Percentiles rank a stretch among this genome's conserved stretches.
These are phyloP conservation scores for Uloborus diversus DNA, from an alignment of 1,140 invertebrate species.

Conservation along the genomic window DNA sequence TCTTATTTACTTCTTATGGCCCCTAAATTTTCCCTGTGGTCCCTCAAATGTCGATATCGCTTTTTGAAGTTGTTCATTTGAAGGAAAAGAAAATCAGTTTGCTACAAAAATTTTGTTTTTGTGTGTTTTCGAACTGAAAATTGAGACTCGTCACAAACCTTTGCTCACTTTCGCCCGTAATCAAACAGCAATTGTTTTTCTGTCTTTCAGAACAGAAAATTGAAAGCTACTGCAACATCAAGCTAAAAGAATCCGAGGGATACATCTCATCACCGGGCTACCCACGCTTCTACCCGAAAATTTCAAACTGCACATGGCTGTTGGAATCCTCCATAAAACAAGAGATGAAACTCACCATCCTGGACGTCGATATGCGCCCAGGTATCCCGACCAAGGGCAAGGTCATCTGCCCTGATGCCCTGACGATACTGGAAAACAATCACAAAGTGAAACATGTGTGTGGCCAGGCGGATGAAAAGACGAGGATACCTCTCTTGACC, in stretches of 20 bases:
- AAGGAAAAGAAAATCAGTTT: no score
- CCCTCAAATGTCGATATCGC: no score
- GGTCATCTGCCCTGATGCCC: neutral
- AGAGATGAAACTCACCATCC: slow-evolving; percentile 68
- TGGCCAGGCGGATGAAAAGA: slow-evolving; percentile 1
- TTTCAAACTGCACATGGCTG: slow-evolving; percentile 68
- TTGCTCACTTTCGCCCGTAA: neutral
- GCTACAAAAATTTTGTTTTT: no score
- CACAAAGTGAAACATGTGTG: slow-evolving; percentile 23
- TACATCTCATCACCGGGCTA: slow-evolving; percentile 74
- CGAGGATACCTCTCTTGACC: slow-evolving; percentile 18
- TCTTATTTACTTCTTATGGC: no score
- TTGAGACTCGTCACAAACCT: no score
- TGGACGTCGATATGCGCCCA: slow-evolving; percentile 69
- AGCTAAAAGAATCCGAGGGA: slow-evolving; percentile 61
- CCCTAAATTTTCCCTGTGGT: no score
- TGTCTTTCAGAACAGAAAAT: slow-evolving; percentile 28
- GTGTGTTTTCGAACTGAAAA: no score
- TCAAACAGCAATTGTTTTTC: slow-evolving; percentile 1
- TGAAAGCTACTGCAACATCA: slow-evolving; percentile 44
- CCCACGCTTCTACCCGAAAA: slow-evolving; percentile 70
- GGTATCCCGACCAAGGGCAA: slow-evolving; percentile 14
- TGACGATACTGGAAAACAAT: slow-evolving; percentile 6
- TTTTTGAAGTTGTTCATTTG: no score
- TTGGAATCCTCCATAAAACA: slow-evolving; percentile 68